Percentiles rank a stretch among this genome's conserved stretches.
Conservation (phyloP, 2,888 invertebrate species). For the Hemistola chrysoprasaria region DNA sequence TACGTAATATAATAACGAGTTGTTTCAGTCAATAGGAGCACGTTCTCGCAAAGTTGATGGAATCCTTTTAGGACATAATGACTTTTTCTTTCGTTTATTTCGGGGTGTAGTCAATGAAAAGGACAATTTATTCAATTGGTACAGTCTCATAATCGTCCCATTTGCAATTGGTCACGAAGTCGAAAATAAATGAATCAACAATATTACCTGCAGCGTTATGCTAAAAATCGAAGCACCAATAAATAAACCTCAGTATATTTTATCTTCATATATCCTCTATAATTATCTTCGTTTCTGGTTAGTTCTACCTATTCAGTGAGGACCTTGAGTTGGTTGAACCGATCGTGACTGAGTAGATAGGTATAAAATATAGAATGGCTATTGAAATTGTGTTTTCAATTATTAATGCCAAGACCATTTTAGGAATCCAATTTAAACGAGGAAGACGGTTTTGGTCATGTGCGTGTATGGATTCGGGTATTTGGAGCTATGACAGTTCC, state of each 20-base stretch:
- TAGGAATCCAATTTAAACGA: constrained; percentile 38
- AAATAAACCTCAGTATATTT: constrained; percentile 12
- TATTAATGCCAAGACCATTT: constrained; percentile 48
- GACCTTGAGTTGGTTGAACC: constrained; percentile 47
- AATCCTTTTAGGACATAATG: too few relatives aligned
- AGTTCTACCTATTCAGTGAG: constrained; percentile 45
- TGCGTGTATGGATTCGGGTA: constrained; percentile 16
- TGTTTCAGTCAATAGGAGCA: too few relatives aligned
- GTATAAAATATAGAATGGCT: constrained; percentile 44
- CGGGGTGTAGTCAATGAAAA: too few relatives aligned
- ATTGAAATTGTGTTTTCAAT: constrained; percentile 53
- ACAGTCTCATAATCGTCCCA: too few relatives aligned
- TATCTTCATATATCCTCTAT: constrained; percentile 19
- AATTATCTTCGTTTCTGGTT: constrained; percentile 53
- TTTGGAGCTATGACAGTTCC: constrained; percentile 3
- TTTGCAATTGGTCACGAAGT: too few relatives aligned
- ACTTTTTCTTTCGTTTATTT: too few relatives aligned
- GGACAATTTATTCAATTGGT: too few relatives aligned
- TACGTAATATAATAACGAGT: too few relatives aligned
- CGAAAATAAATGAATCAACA: too few relatives aligned
- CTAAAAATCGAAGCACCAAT: not conserved
- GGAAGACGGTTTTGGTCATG: constrained; percentile 21
- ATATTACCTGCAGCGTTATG: too few relatives aligned
- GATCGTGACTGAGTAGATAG: constrained; percentile 58
- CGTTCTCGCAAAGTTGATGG: too few relatives aligned